Percentiles rank a stretch among this genome's conserved stretches.
Evolutionary conservation across 2,113 vertebrate genomes (phyloP).

Genomic region (Amblyopsis rosae): DNA sequence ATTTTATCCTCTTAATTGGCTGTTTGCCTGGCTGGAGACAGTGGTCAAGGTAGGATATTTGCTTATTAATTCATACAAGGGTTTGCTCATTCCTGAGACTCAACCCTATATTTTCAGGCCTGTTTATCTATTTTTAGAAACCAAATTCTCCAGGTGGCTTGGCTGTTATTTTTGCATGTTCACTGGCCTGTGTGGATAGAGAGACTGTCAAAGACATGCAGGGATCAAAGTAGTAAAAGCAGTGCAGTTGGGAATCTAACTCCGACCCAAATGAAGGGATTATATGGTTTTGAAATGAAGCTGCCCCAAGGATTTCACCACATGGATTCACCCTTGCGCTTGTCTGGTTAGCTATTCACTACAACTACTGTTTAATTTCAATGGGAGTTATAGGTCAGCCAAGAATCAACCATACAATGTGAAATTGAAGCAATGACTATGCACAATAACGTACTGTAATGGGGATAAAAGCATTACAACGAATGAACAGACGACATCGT

Average conservation of each 20-base stretch:
- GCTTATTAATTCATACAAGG: too few relatives aligned
- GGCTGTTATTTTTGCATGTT: neutral
- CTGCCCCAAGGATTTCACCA: conserved; percentile 32
- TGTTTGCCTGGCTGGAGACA: too few relatives aligned
- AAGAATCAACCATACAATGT: neutral
- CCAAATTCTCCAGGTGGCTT: neutral
- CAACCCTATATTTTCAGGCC: neutral
- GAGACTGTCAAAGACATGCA: conserved; percentile 20
- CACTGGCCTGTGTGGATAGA: neutral
- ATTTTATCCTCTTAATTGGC: too few relatives aligned
- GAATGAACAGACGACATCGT: neutral
- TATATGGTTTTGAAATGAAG: conserved; percentile 47
- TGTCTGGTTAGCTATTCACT: conserved; percentile 20
- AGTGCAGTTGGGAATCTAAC: conserved; percentile 22
- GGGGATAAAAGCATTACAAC: neutral
- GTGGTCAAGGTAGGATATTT: too few relatives aligned
- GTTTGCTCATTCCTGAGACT: neutral
- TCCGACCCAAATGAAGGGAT: conserved; percentile 32
- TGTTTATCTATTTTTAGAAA: neutral
- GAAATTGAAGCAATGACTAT: neutral
- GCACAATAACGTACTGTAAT: neutral
- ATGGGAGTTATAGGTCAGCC: conserved; percentile 9
- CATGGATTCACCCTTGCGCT: neutral
- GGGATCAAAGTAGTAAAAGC: conserved; percentile 40
- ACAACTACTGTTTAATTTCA: conserved; percentile 25